Evolutionary conservation across 2,888 invertebrate species (phyloP).

Genomic region (Parelbella ahira): DNA sequence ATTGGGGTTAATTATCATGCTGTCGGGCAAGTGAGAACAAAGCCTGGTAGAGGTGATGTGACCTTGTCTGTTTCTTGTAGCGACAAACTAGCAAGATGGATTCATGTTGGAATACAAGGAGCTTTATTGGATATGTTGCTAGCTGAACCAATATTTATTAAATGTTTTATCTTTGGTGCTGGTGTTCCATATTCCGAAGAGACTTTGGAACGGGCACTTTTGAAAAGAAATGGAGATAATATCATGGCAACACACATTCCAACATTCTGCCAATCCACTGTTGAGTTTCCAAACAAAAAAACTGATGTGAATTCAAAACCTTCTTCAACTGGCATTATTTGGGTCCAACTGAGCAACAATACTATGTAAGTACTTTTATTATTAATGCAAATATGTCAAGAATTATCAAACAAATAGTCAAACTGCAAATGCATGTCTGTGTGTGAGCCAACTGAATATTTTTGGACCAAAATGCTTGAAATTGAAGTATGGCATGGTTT

Average conservation of each 20-base stretch:
- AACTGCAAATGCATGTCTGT: too few species aligned
- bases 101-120: constrained; percentile 91
- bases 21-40: constrained; percentile 87
- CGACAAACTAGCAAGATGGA: constrained; percentile 96
- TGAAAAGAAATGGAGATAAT: constrained; percentile 46
- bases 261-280: constrained; percentile 47
- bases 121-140: constrained; percentile 86
- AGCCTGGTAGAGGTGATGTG: constrained; percentile 94
- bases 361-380: constrained; percentile 54
- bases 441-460: too few species aligned
- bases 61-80: constrained; percentile 96
- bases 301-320: constrained; percentile 41
- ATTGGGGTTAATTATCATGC: constrained; percentile 83
- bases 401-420: too few species aligned
- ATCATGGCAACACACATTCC: constrained; percentile 32
- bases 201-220: constrained; percentile 79
- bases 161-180: constrained; percentile 85
- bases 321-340: constrained; percentile 59
- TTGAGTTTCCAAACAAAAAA: constrained; percentile 45
- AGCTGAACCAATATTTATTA: constrained; percentile 83
- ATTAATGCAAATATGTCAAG: too few species aligned
- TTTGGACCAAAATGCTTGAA: too few species aligned
- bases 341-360: constrained; percentile 46
- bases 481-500: too few species aligned
- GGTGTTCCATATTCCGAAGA: constrained; percentile 82